Evolutionary conservation across 2,888 invertebrate genomes (phyloP), one percentile per base, ranked within the genome.

Genomic region (Amorpha juglandis): DNA sequence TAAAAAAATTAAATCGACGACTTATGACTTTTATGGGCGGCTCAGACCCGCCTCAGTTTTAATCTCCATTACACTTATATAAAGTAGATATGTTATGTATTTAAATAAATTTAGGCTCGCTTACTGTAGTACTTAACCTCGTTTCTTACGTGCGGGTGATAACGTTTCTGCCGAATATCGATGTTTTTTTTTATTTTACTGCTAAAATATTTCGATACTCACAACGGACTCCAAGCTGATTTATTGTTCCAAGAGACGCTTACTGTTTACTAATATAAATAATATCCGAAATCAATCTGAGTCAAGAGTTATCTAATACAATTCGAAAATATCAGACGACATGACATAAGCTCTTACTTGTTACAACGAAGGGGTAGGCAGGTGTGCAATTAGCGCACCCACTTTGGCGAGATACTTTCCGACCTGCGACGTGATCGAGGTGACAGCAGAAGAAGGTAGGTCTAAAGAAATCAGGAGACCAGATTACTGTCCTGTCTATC

Each of bases 141-240:
- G 55, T 68, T 68, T 70, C 51, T 69, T 50, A 63, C 62, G 68
- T 76, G 71, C 75, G 72, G 74, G 73, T 69, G 71, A 73, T 70
- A 72, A 71, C 67, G 70, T 70, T 67, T 67, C 33, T 67, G 19
- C 16, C 51, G 67, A 71, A 65, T 62, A 27, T 47, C 53, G 58
- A 42, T 19, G 19, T 19, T 58, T 42, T 19, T 58, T 42, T 58
- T 16, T 19, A 55, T 19, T 38, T 58, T 38, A 38, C 12, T 42
- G 58, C 19, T 58, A 42, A 58, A 58, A 12, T 58, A 58, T 58
- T 38, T 19, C 58, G 19, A 58, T 58, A 42, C 38, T 58, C 42
- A 19, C 19, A 19, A 6, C 9, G 11, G 7, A 2, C 6, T 42
- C 38, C 11, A 58, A 16, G 16, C 42, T 16, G 19, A 38, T 4